phyloP scores from a whole-genome alignment of 2,113 vertebrate genomes.

The Corythaixoides concolor region DNA sequence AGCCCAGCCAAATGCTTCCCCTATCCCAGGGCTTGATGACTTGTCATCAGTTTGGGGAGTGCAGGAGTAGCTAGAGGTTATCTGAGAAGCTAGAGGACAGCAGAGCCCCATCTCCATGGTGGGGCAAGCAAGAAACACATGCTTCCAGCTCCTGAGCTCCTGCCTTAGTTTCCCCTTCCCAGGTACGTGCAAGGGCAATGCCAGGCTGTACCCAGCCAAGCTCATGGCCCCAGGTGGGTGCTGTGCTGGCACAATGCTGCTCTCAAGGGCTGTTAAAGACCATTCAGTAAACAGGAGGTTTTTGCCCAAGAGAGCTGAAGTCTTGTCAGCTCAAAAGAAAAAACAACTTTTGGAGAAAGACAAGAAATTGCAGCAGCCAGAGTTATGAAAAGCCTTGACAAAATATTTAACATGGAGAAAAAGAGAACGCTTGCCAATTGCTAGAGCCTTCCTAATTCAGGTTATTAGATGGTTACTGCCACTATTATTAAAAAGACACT shows the following conservation, averaged over 20 bases:
- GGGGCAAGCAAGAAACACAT: rapidly evolving
- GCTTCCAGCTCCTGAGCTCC: neutral
- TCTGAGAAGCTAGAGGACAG: neutral
- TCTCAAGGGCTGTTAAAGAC: neutral
- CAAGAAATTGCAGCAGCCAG: neutral
- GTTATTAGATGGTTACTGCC: slow-evolving; percentile 30
- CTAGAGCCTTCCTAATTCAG: neutral
- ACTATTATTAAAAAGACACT: slow-evolving; percentile 4
- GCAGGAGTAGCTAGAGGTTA: rapidly evolving
- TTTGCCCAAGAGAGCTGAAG: neutral
- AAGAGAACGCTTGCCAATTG: neutral
- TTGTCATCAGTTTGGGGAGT: neutral
- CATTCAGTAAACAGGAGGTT: neutral
- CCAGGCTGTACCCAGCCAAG: neutral
- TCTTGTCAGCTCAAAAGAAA: neutral
- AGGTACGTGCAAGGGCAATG: rapidly evolving
- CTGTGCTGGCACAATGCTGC: rapidly evolving
- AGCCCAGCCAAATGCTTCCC: neutral
- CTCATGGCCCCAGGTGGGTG: rapidly evolving
- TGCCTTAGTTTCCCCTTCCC: neutral
- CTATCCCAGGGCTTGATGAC: neutral
- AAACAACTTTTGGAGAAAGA: neutral
- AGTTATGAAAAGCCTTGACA: slow-evolving; percentile 43
- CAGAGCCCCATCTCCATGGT: neutral
- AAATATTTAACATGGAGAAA: neutral